Evolutionary conservation across 2,888 invertebrate species (phyloP).

Genomic region (Zeuzera pyrina): DNA sequence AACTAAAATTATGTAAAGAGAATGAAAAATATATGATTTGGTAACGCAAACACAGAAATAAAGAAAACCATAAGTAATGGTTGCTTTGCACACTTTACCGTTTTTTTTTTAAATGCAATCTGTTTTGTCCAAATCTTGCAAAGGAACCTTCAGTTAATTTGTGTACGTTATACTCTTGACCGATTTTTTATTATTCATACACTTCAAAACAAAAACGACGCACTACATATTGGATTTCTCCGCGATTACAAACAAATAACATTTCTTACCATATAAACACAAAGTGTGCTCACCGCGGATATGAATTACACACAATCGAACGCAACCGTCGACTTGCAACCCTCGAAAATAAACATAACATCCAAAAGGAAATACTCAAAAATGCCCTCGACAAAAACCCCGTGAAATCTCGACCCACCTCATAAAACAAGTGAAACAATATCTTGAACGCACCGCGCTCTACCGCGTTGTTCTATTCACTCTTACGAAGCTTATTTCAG

Average conservation of each 20-base stretch:
- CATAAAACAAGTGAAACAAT: conserved; percentile 72
- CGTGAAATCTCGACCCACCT: conserved; percentile 65
- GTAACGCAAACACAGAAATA: too few species aligned
- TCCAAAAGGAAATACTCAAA: conserved; percentile 48
- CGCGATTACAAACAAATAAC: conserved; percentile 30
- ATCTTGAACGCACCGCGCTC: conserved; percentile 37
- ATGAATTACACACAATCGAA: conserved; percentile 42
- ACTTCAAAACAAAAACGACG: too few species aligned
- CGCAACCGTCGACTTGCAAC: conserved; percentile 28
- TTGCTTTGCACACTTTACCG: too few species aligned
- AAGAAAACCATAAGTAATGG: too few species aligned
- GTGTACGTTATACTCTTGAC: too few species aligned
- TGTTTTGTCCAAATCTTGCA: too few species aligned
- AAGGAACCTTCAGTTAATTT: too few species aligned
- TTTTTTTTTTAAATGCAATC: too few species aligned
- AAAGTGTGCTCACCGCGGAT: conserved; percentile 31
- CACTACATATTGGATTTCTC: too few species aligned
- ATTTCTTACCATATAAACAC: conserved; percentile 29
- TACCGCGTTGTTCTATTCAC: conserved; percentile 9
- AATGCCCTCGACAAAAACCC: conserved; percentile 45
- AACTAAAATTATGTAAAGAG: too few species aligned
- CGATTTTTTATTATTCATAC: too few species aligned
- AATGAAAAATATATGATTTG: too few species aligned
- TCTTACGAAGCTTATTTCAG: not conserved
- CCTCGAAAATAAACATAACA: conserved; percentile 40